A percentile compares a stretch with the other conserved stretches of the same genome.
Evolutionary conservation across 1,140 invertebrate species (phyloP).

Genomic region (Bombus superbus): DNA sequence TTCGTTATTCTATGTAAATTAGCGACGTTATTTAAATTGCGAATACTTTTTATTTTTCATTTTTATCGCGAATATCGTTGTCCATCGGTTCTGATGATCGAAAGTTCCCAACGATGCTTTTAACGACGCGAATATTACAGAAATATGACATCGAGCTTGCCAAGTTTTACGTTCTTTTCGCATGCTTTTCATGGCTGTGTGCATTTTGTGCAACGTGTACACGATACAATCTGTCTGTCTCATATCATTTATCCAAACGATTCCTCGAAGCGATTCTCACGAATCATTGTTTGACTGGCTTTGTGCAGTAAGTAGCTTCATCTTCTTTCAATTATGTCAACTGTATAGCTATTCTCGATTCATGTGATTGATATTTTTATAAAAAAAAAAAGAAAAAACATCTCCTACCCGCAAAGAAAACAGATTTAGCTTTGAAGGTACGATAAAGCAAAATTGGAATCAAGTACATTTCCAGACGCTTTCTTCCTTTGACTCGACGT

Average conservation of each 20-base stretch:
- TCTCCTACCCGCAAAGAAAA: neutral
- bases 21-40: neutral
- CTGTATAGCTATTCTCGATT: neutral
- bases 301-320: constrained; percentile 38
- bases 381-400: neutral
- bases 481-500: neutral
- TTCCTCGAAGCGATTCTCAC: neutral
- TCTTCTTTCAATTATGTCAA: neutral
- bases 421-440: too few species aligned
- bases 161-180: neutral
- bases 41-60: neutral
- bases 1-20: too few species aligned
- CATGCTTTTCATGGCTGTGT: neutral
- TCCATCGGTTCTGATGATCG: neutral
- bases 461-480: neutral
- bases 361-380: too few species aligned
- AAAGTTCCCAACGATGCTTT: neutral
- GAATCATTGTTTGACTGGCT: neutral
- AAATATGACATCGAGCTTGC: neutral
- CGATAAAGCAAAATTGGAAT: neutral
- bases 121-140: neutral
- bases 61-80: too few species aligned
- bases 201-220: constrained; percentile 12
- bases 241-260: neutral
- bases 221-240: neutral